Conservation (phyloP, 2,888 invertebrate genomes). For the Drosophila melanocephala region DNA sequence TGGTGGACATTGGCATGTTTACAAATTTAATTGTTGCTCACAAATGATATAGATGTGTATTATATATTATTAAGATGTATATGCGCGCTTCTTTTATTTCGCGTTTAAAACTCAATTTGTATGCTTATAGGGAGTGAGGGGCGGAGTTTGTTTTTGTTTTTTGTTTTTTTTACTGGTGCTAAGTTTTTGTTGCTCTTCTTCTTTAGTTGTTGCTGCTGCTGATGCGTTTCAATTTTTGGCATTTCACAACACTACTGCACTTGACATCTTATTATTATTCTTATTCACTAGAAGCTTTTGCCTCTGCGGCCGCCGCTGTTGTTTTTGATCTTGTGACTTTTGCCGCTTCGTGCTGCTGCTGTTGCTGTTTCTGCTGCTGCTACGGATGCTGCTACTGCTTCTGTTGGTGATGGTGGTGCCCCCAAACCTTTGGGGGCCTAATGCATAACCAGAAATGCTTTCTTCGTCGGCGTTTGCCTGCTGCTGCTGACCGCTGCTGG, state of each 20-base stretch:
- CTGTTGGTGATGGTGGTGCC: conserved; percentile 79
- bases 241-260: conserved; percentile 74
- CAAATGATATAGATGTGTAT: conserved; percentile 28
- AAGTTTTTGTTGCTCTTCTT: conserved; percentile 55
- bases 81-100: conserved; percentile 2
- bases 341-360: conserved; percentile 27
- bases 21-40: conserved; percentile 29
- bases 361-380: conserved; percentile 44
- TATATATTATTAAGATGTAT: conserved; percentile 1
- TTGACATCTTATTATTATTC: conserved; percentile 39
- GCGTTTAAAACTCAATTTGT: conserved; percentile 38
- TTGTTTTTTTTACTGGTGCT: conserved; percentile 50
- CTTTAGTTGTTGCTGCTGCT: conserved; percentile 50
- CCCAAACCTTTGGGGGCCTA: conserved; percentile 86
- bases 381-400: conserved; percentile 48
- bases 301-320: conserved; percentile 39
- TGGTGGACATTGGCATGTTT: conserved; percentile 72
- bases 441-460: conserved; percentile 78
- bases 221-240: conserved; percentile 48
- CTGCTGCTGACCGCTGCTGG: conserved; percentile 62
- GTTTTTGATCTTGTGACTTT: conserved; percentile 24
- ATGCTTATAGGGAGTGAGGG: conserved; percentile 15
- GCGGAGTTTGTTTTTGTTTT: conserved; percentile 4
- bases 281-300: conserved; percentile 41
- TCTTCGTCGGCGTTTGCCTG: conserved; percentile 62